phyloP scores from a whole-genome alignment of 2,797 vertebrate species.

The Linurgus olivaceus region DNA sequence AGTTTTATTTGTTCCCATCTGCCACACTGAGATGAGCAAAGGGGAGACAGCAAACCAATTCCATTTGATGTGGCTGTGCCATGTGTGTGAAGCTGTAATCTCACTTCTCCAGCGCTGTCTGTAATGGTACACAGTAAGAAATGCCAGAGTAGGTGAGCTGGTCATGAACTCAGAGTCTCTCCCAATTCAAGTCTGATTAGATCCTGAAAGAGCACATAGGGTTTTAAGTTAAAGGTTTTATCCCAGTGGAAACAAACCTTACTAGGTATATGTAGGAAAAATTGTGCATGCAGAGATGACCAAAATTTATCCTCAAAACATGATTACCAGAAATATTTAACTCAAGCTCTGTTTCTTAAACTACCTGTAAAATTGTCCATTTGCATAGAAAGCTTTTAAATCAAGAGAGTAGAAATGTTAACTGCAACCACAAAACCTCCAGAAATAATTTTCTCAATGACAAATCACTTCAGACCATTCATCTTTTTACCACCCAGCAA shows the following conservation, averaged over 20 bases:
- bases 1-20: neutral
- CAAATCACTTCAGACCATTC: neutral
- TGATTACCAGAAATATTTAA: neutral
- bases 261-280: neutral
- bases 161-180: neutral
- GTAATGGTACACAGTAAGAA: neutral
- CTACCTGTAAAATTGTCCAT: neutral
- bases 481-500: neutral
- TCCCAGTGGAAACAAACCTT: neutral
- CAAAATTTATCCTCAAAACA: neutral
- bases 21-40: neutral
- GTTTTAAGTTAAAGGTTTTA: neutral
- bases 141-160: neutral
- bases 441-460: neutral
- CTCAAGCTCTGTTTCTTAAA: neutral
- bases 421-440: neutral
- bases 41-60: neutral
- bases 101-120: accelerated
- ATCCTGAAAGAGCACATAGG: neutral
- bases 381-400: neutral
- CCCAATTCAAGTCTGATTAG: neutral
- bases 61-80: neutral
- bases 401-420: neutral
- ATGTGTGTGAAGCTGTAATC: neutral
- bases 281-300: neutral